Evolutionary conservation across 2,113 vertebrate genomes (phyloP).

Genomic region (Chloropsis cyanopogon): DNA sequence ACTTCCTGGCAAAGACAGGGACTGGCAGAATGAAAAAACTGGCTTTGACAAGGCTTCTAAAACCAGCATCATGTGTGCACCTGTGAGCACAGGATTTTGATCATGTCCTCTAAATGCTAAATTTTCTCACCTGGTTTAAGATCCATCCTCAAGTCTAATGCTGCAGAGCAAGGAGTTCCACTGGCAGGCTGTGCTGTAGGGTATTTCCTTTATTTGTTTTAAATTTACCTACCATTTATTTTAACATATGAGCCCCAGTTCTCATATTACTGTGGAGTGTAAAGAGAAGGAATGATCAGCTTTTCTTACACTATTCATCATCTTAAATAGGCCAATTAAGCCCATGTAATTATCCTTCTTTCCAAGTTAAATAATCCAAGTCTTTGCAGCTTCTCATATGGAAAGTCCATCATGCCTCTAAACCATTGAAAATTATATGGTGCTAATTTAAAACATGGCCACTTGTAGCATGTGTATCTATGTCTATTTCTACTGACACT

Average conservation of each 20-base stretch:
- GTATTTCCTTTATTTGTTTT: conserved; percentile 57
- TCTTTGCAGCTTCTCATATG: conserved; percentile 53
- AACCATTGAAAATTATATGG: conserved; percentile 25
- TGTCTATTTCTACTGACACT: neutral
- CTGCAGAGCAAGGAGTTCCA: neutral
- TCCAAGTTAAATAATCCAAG: conserved; percentile 66
- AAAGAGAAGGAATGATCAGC: conserved; percentile 49
- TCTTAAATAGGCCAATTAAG: conserved; percentile 65
- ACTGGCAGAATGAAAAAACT: neutral
- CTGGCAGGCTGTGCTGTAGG: neutral
- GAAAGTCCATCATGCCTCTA: conserved; percentile 46
- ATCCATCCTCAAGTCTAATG: neutral
- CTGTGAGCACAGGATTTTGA: neutral
- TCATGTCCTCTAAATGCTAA: neutral
- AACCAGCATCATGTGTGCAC: neutral
- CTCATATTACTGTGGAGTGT: conserved; percentile 9
- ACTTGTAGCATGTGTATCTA: neutral
- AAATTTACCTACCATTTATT: conserved; percentile 59
- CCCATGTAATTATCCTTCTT: conserved; percentile 45
- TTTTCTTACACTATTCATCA: conserved; percentile 60
- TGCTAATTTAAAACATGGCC: conserved; percentile 49
- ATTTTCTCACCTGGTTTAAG: neutral
- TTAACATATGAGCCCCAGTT: conserved; percentile 38
- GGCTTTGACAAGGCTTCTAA: neutral
- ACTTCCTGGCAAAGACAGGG: no score